phyloP scores from a whole-genome alignment of 2,888 invertebrate species.

The Rotaria macrura region DNA sequence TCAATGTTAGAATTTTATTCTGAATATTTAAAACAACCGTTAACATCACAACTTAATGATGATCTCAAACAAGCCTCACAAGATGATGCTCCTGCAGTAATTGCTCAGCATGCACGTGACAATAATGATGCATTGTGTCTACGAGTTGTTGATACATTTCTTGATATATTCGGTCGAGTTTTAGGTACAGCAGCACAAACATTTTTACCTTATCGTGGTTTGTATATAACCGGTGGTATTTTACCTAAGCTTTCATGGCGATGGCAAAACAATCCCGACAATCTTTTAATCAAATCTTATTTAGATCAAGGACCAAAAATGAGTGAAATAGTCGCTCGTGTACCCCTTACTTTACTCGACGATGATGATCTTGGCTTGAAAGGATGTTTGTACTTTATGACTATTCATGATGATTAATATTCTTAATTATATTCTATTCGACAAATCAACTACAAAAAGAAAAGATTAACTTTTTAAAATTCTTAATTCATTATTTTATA shows the following conservation, averaged over 20 bases:
- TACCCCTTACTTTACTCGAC: neutral
- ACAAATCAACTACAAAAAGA: too few relatives aligned
- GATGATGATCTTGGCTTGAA: slow-evolving; percentile 9
- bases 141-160: neutral
- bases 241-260: neutral
- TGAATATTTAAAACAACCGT: neutral
- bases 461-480: too few relatives aligned
- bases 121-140: neutral
- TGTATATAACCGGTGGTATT: slow-evolving; percentile 19
- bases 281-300: neutral
- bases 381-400: slow-evolving; percentile 8
- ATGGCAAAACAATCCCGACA: neutral
- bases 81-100: neutral
- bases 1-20: neutral
- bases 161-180: slow-evolving; percentile 15
- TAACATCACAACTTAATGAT: neutral
- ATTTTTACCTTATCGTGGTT: slow-evolving; percentile 1
- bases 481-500: too few relatives aligned
- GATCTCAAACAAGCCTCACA: neutral
- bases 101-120: neutral
- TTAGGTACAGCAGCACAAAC: slow-evolving; percentile 10
- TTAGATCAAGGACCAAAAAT: slow-evolving; percentile 16
- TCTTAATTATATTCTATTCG: too few relatives aligned
- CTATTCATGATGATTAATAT: neutral
- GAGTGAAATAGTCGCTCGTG: neutral